These are phyloP conservation scores for Onchidella celtica DNA, from an alignment of 2,888 invertebrate species.

Conservation along the genomic window DNA sequence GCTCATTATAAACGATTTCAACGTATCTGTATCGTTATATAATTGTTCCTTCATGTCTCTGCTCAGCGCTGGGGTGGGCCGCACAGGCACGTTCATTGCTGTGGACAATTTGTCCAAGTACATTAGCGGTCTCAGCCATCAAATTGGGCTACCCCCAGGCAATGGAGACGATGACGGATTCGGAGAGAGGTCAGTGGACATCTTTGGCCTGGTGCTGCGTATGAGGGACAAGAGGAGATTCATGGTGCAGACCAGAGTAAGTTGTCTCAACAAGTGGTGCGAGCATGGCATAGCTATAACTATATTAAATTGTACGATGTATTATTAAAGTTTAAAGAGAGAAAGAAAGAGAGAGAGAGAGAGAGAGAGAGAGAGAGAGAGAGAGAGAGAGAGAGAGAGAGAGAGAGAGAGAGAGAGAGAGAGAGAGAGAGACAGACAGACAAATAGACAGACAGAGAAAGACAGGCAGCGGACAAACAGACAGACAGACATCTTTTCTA, in stretches of 20 bases:
- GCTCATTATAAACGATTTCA: too few species aligned
- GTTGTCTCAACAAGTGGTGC: too few species aligned
- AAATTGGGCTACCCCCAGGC: not conserved
- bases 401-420: not conserved
- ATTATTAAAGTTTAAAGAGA: not conserved
- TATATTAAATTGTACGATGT: not conserved
- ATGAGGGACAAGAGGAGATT: slow-evolving; percentile 45
- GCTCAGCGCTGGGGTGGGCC: slow-evolving; percentile 51
- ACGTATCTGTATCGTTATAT: not conserved
- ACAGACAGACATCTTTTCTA: too few species aligned
- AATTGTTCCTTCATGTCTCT: not conserved
- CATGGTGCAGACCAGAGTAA: slow-evolving; percentile 53
- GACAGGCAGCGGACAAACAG: too few species aligned
- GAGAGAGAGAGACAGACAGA: not conserved
- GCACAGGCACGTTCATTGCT: slow-evolving; percentile 51
- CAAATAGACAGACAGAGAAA: too few species aligned
- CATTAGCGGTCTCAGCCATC: slow-evolving; percentile 1
- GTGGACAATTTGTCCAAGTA: slow-evolving; percentile 50
- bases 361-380: not conserved
- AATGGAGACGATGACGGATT: not conserved
- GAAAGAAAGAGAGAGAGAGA: not conserved
- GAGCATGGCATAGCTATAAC: too few species aligned
- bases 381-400: not conserved
- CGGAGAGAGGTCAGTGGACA: slow-evolving; percentile 37
- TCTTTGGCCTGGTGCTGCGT: slow-evolving; percentile 41